Conservation (phyloP, 2,113 vertebrate genomes). For the Lagenorhynchus albirostris region DNA sequence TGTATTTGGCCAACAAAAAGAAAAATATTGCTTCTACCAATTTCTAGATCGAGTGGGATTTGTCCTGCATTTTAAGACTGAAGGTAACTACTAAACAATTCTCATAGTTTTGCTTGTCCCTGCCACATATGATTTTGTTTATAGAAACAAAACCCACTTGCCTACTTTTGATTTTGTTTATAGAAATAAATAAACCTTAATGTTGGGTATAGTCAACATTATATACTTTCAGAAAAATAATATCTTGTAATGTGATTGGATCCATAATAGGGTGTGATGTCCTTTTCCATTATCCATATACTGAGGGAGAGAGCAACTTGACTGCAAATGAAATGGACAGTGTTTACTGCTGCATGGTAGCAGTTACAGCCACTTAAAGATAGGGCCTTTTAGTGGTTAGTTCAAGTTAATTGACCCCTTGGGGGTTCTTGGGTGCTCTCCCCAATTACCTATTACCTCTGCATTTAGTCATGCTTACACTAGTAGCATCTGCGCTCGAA, state of each 20-base stretch:
- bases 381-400: slow-evolving; percentile 3
- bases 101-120: background rate
- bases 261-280: background rate
- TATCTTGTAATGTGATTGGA: background rate
- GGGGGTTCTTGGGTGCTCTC: background rate
- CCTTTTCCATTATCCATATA: background rate
- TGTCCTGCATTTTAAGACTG: background rate
- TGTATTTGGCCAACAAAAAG: slow-evolving; percentile 17
- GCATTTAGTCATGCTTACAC: background rate
- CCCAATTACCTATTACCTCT: background rate
- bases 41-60: background rate
- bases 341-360: background rate
- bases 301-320: background rate
- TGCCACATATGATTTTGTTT: background rate
- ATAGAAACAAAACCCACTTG: background rate
- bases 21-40: background rate
- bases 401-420: slow-evolving; percentile 55
- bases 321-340: background rate
- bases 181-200: background rate
- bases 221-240: background rate
- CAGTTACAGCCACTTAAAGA: background rate
- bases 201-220: background rate
- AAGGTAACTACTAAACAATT: background rate
- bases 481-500: background rate
- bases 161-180: background rate